Evolutionary conservation across 2,113 vertebrate species (phyloP).

Genomic region (Hippocampus barbouri): DNA sequence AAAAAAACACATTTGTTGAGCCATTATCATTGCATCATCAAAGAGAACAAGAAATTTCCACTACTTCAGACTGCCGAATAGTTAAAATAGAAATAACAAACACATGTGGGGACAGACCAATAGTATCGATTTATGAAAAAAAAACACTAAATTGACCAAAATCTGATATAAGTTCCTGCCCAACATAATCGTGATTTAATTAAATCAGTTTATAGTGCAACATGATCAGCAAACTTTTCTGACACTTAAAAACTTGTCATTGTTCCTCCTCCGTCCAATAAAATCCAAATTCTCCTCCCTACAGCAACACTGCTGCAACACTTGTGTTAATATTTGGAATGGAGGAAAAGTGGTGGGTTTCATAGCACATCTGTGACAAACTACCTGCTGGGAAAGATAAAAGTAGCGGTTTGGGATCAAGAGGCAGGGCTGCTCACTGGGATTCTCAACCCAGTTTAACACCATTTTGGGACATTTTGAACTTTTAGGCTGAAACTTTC

Average conservation of each 20-base stretch:
- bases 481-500: background rate
- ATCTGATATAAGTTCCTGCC: too few relatives aligned
- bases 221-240: background rate
- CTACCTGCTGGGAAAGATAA: slow-evolving; percentile 11
- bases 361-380: slow-evolving; percentile 2
- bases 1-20: too few relatives aligned
- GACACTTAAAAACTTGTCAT: background rate
- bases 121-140: too few relatives aligned
- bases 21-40: too few relatives aligned
- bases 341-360: background rate
- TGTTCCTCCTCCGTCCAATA: background rate
- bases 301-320: background rate
- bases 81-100: too few relatives aligned
- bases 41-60: too few relatives aligned
- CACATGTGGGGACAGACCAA: too few relatives aligned
- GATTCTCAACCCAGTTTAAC: slow-evolving; percentile 3
- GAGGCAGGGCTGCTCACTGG: background rate
- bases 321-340: background rate
- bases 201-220: too few relatives aligned
- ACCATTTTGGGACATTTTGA: slow-evolving; percentile 1
- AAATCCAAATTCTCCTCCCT: background rate
- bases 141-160: too few relatives aligned
- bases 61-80: too few relatives aligned
- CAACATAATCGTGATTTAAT: too few relatives aligned
- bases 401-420: slow-evolving; percentile 3